phyloP scores from a whole-genome alignment of 1,140 invertebrate species.

The Uloborus diversus region DNA sequence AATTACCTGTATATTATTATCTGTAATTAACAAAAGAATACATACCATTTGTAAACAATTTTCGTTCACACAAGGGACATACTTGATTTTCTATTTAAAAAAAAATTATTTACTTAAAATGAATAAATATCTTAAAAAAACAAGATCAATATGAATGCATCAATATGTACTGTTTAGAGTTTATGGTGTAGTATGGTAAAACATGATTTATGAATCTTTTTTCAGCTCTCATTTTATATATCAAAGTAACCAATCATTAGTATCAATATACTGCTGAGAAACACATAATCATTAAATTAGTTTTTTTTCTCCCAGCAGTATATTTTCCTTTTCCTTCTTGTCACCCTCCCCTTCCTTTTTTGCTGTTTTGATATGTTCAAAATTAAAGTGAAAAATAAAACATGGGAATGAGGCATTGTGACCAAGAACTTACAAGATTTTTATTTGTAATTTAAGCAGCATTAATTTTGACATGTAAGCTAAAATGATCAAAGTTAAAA shows the following conservation, averaged over 20 bases:
- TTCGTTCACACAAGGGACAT: slow-evolving; percentile 79
- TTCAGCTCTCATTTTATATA: no score
- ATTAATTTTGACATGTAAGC: not conserved
- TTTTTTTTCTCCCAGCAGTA: no score
- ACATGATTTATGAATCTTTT: no score
- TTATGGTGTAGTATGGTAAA: no score
- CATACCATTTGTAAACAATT: slow-evolving; percentile 75
- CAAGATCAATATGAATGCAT: not conserved
- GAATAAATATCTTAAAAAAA: not conserved
- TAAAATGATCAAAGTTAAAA: not conserved
- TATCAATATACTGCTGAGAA: not conserved
- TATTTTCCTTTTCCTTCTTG: no score
- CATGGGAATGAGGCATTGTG: no score
- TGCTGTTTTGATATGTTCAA: no score
- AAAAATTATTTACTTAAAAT: slow-evolving; percentile 15
- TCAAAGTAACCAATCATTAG: not conserved
- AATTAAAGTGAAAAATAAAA: no score
- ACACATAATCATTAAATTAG: no score
- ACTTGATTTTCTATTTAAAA: slow-evolving; percentile 74
- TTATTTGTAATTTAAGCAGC: not conserved
- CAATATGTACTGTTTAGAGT: not conserved
- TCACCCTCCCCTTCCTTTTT: no score
- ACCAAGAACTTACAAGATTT: not conserved
- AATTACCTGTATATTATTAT: not conserved
- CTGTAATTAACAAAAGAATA: slow-evolving; percentile 8